phyloP scores from a whole-genome alignment of 1,140 invertebrate genomes.

The Lasioglossum albipes region DNA sequence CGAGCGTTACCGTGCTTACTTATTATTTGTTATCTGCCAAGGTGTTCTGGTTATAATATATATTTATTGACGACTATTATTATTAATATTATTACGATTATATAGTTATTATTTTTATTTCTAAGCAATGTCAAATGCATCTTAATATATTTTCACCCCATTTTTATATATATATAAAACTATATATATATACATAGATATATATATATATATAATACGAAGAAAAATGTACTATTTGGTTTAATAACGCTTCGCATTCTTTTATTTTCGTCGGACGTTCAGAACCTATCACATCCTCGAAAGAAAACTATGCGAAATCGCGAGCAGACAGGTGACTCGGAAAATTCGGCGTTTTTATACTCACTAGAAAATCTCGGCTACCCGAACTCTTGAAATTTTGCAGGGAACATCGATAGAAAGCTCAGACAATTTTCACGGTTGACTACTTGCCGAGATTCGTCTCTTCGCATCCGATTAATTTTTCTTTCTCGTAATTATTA shows the following conservation, averaged over 20 bases:
- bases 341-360: no score
- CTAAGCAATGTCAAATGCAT: constrained; percentile 79
- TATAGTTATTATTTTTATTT: constrained; percentile 69
- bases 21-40: constrained; percentile 80
- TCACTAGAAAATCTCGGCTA: no score
- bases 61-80: constrained; percentile 78
- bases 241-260: constrained; percentile 79
- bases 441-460: background rate
- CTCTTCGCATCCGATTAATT: constrained; percentile 6
- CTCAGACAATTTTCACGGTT: no score
- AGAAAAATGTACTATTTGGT: constrained; percentile 79
- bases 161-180: constrained; percentile 76
- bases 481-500: constrained; percentile 44
- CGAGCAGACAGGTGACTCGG: no score
- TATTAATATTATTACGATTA: constrained; percentile 69
- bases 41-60: constrained; percentile 80
- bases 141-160: constrained; percentile 81
- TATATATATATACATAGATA: constrained; percentile 77
- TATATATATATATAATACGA: constrained; percentile 78
- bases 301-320: background rate
- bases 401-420: no score
- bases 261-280: constrained; percentile 40
- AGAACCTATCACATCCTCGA: constrained; percentile 74
- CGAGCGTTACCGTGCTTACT: constrained; percentile 78
- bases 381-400: no score